Evolutionary conservation across 2,113 vertebrate genomes (phyloP), one percentile per base, ranked within the genome.

Genomic region (Daubentonia madagascariensis): DNA sequence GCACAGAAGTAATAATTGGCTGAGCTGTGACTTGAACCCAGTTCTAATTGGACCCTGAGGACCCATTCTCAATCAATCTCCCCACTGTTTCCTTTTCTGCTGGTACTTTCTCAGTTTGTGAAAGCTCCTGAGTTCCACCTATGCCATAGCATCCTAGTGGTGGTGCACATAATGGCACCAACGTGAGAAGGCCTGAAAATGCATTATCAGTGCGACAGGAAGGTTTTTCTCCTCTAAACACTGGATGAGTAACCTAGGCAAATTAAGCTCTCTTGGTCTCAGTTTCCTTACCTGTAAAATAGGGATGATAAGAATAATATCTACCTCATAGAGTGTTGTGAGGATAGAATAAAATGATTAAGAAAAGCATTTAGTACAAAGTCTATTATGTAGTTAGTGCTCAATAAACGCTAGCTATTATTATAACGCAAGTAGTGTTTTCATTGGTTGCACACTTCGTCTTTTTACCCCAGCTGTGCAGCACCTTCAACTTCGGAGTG

Each of bases 91-190:
- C n/a, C 54, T 57, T 43, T 14, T 57, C 22, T 43, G 22, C 52
- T 11, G 43, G 1, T 16, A 11, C 28, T 67, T 8, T 43, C 43
- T 78, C 25, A 2, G 22, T 6, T 10, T 80, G 54, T 22, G 45
- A n/a, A 6, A 54, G 20, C 23, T 12, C 10, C 45, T 8, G 12
- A 57, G 8, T 16, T 61, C 40, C 6, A 4, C n/a, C 57, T 8
- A 12, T 9, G 43, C 35, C 22, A 17, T 1, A 5, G 52, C 12
- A 22, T 4, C 25, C 32, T 40, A 43, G 28, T 5, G 48, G 6
- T 40, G 43, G 6, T 30, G 6, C 3, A 1, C 7, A 5, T 12
- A 9, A 35, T 0, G 23, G 48, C 3, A 9, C 30, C 59, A n/a
- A 25, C 7, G 3, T 3, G 16, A 2, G 73, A 43, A n/a, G 23